Evolutionary conservation across 2,113 vertebrate genomes (phyloP).

Genomic region (Hydrochoerus hydrochaeris): DNA sequence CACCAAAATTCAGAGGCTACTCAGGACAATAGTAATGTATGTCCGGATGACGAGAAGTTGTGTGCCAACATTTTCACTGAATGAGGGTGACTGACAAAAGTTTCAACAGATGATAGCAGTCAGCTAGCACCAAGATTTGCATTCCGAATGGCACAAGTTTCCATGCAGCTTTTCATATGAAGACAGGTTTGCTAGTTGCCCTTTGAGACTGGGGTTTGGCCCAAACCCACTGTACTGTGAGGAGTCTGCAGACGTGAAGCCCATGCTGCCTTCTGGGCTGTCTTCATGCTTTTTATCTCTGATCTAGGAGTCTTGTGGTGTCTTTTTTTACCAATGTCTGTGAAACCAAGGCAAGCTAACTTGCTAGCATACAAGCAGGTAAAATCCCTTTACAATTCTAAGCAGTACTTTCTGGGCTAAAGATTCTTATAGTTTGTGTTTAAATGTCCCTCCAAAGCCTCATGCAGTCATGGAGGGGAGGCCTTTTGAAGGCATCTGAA

Average conservation of each 20-base stretch:
- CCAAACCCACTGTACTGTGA: not conserved
- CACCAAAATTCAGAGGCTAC: not conserved
- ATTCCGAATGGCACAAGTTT: not conserved
- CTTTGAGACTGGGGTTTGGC: not conserved
- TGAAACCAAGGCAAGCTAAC: not conserved
- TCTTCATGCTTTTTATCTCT: not conserved
- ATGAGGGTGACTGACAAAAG: not conserved
- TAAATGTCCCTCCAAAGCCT: too few species aligned
- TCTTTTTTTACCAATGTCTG: not conserved
- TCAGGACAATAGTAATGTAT: not conserved
- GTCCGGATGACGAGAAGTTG: not conserved
- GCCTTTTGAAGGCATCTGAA: too few species aligned
- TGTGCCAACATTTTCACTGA: not conserved
- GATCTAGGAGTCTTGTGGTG: not conserved
- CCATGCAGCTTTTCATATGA: not conserved
- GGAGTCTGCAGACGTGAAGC: not conserved
- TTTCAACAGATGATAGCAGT: not conserved
- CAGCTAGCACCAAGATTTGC: not conserved
- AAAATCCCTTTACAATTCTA: not conserved
- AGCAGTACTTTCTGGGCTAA: not conserved
- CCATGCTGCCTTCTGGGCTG: not conserved
- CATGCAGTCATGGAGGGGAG: too few species aligned
- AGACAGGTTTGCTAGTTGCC: not conserved
- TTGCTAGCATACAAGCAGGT: not conserved
- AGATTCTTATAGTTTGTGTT: too few species aligned